Evolutionary conservation across 2,113 vertebrate genomes (phyloP), one percentile per base, ranked within the genome.

Genomic region (Phalacrocorax pelagicus): DNA sequence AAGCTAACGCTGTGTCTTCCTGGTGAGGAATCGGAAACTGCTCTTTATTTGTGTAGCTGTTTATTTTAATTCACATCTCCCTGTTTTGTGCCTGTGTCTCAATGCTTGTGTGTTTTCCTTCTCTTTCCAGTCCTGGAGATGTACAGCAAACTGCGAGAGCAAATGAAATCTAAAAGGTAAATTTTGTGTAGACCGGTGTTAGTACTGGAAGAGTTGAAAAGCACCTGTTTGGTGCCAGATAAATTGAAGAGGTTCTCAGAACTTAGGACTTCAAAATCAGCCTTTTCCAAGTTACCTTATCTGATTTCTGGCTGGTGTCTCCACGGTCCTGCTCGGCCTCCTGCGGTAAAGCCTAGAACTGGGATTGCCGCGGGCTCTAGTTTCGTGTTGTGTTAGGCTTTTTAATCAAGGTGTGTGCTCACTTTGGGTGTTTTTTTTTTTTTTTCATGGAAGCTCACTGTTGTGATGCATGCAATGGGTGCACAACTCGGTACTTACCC

Each of bases 161-260:
- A 99, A 96, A 99, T 99, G 99, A 99, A 97, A 90, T 98, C 98
- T 38, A 99, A 99, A 98, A 99, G 99, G 99, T 99, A 97, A 97
- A 77, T 11, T 4, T 24, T 40, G 3, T 3, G 2, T 12, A 5
- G 9, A 1, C 3, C 5, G 36, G 4, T 15, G 7, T 36, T 59
- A 36, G 3, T 14, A 0, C 4, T 23, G 46, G 32, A 24, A 5
- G 38, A 27, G 4, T 21, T 9, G 22, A 22, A 61, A 40, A 34
- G 19, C 12, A 26, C 6, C 32, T 0, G 0, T 6, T 61, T 20
- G 58, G 38, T 21, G 40, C 32, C 4, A 26, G 61, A 8, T 30
- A 6, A 44, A 62, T 51, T 21, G 1, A n/a, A 46, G 44, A 44
- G 54, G 5, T 36, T 36, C 26, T 36, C 30, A 49, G 55, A 78